Evolutionary conservation across 2,888 invertebrate genomes (phyloP).

Genomic region (Rhimphoctona megacephalus): DNA sequence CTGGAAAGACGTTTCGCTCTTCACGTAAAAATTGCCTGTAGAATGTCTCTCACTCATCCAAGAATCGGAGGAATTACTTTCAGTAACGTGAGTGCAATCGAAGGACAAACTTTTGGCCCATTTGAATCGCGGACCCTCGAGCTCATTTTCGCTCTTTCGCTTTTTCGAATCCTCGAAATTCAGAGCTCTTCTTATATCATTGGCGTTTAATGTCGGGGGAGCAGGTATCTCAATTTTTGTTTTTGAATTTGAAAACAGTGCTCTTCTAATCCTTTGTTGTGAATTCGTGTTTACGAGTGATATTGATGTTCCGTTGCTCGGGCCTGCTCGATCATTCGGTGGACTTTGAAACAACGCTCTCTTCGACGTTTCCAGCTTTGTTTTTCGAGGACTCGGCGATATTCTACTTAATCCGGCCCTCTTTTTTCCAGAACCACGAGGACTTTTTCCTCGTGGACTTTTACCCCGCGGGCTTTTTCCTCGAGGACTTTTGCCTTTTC

Average conservation of each 20-base stretch:
- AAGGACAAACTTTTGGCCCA: constrained; percentile 87
- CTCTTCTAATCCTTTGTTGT: constrained; percentile 88
- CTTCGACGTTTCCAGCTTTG: constrained; percentile 87
- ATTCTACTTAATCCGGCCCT: constrained; percentile 85
- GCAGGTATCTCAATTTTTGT: constrained; percentile 74
- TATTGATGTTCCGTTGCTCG: constrained; percentile 81
- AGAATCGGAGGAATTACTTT: constrained; percentile 71
- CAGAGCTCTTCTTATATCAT: constrained; percentile 54
- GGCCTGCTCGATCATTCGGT: constrained; percentile 81
- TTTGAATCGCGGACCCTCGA: constrained; percentile 79
- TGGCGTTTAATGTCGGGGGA: constrained; percentile 1
- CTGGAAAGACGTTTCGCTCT: constrained; percentile 70
- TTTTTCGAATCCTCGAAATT: constrained; percentile 77
- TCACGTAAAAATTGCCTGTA: constrained; percentile 74
- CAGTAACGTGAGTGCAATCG: constrained; percentile 82
- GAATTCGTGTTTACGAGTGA: constrained; percentile 77
- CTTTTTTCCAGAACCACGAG: constrained; percentile 88
- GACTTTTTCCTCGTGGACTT: constrained; percentile 87
- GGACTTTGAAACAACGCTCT: constrained; percentile 92
- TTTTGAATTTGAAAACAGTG: constrained; percentile 88
- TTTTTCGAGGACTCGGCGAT: constrained; percentile 79
- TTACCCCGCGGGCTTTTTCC: constrained; percentile 82
- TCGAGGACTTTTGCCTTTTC: constrained; percentile 85
- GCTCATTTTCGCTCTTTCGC: constrained; percentile 81
- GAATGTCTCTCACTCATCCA: constrained; percentile 78